Conservation (phyloP, 1,140 invertebrate genomes). For the Marisa cornuarietis region DNA sequence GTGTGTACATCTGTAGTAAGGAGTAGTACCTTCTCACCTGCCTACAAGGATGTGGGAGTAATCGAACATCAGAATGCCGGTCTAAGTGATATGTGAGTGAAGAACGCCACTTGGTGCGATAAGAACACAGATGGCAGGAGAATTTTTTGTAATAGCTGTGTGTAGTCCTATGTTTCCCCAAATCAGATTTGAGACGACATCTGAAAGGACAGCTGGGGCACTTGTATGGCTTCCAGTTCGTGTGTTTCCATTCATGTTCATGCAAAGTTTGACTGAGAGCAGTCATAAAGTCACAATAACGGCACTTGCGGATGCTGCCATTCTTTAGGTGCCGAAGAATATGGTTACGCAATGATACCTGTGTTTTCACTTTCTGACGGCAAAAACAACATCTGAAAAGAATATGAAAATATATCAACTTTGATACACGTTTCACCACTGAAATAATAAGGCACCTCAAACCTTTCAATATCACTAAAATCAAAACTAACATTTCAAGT, state of each 20-base stretch:
- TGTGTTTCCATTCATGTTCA: conserved; percentile 21
- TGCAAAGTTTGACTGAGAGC: conserved; percentile 2
- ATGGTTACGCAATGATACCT: neutral
- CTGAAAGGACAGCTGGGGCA: neutral
- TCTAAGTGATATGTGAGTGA: neutral
- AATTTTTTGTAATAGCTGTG: neutral
- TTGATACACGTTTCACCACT: too few relatives aligned
- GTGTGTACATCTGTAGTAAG: neutral
- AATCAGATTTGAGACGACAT: conserved; percentile 7
- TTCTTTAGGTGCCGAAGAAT: conserved; percentile 12
- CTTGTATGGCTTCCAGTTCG: conserved; percentile 3
- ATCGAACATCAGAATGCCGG: neutral
- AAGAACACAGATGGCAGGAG: neutral
- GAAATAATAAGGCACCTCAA: neutral
- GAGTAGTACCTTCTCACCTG: neutral
- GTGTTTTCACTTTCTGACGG: neutral
- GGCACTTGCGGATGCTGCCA: conserved; percentile 14
- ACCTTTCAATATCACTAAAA: too few relatives aligned
- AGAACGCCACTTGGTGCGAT: neutral
- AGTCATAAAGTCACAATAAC: conserved; percentile 16
- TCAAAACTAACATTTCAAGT: too few relatives aligned
- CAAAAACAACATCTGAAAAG: conserved; percentile 16
- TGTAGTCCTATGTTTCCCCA: neutral
- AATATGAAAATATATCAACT: neutral
- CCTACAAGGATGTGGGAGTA: neutral